phyloP scores from a whole-genome alignment of 2,797 vertebrate species.

The Sebastes vulpes region DNA sequence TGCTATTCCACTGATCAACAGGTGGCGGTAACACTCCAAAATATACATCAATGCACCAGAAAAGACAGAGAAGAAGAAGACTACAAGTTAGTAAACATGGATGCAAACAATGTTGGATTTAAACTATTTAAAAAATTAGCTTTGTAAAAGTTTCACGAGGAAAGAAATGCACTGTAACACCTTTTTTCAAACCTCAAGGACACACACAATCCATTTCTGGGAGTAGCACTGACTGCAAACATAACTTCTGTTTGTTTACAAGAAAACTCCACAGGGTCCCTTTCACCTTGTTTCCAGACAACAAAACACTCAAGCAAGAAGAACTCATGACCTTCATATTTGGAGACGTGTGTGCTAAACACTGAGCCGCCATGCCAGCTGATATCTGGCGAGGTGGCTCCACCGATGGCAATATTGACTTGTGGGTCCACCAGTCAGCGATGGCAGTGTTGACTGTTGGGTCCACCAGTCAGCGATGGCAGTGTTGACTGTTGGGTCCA shows the following conservation, averaged over 20 bases:
- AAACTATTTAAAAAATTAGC: not conserved
- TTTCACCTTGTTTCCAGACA: not conserved
- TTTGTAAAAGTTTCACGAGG: not conserved
- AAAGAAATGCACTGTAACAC: not conserved
- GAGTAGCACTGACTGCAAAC: not conserved
- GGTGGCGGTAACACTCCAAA: no score
- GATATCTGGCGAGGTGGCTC: not conserved
- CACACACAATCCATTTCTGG: not conserved
- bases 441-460: not conserved
- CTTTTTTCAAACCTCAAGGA: not conserved
- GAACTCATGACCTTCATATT: not conserved
- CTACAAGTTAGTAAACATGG: not conserved
- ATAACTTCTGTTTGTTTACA: not conserved
- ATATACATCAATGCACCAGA: no score
- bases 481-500: not conserved
- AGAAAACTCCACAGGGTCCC: not conserved
- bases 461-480: not conserved
- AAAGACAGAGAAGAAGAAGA: not conserved
- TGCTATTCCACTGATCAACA: no score
- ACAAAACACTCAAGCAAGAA: not conserved
- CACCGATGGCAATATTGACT: not conserved
- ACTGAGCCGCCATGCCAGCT: not conserved
- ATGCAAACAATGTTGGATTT: not conserved
- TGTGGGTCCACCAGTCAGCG: no score
- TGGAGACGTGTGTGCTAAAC: not conserved